These are phyloP conservation scores for Mellivora capensis DNA, from an alignment of 2,113 vertebrate genomes.

Conservation along the genomic window DNA sequence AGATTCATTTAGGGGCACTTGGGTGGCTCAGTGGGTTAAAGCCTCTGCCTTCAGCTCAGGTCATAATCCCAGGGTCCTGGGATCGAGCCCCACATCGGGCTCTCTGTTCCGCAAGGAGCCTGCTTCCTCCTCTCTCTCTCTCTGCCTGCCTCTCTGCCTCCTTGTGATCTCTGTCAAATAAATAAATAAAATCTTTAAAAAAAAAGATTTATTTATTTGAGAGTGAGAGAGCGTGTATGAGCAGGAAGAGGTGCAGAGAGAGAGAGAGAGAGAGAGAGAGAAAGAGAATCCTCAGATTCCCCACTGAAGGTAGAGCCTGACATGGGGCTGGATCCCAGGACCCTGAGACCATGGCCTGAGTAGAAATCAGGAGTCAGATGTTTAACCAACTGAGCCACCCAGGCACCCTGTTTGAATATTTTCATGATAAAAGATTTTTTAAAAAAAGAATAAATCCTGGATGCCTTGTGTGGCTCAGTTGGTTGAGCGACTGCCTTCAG, in stretches of 20 bases:
- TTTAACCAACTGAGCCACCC: not conserved
- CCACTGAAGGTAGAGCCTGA: not conserved
- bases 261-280: not conserved
- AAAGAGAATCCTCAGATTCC: not conserved
- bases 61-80: too few species aligned
- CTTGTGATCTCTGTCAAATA: too few species aligned
- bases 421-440: not conserved
- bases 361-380: not conserved
- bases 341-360: not conserved
- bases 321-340: not conserved
- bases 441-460: not conserved
- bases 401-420: not conserved
- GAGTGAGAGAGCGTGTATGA: not conserved
- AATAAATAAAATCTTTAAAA: too few species aligned
- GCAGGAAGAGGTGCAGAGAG: not conserved
- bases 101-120: too few species aligned
- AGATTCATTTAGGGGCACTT: not conserved
- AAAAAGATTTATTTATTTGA: too few species aligned
- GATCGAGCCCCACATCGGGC: too few species aligned
- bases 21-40: too few species aligned
- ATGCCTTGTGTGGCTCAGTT: too few species aligned
- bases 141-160: too few species aligned
- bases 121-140: too few species aligned
- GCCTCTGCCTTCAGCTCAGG: too few species aligned
- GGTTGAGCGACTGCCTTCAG: too few species aligned